Evolutionary conservation across 2,113 vertebrate species (phyloP).

Genomic region (Zosterops lateralis): DNA sequence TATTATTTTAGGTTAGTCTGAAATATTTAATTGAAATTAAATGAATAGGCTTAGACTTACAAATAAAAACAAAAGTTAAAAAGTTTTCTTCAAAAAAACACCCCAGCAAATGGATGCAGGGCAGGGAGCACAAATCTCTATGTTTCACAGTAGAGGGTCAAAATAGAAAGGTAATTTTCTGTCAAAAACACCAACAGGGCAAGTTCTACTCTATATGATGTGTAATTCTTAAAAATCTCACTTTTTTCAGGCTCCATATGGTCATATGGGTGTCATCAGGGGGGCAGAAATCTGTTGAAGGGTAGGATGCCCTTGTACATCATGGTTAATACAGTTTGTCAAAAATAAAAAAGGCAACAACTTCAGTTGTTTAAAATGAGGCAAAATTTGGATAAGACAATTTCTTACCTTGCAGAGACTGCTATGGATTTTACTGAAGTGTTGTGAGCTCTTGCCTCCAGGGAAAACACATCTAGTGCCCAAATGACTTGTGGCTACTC

Average conservation of each 20-base stretch:
- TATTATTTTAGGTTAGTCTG: background rate
- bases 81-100: background rate
- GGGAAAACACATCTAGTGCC: background rate
- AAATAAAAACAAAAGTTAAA: background rate
- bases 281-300: background rate
- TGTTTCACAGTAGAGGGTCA: background rate
- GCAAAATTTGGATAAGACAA: background rate
- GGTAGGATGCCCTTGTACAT: background rate
- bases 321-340: background rate
- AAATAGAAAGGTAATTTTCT: background rate
- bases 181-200: background rate
- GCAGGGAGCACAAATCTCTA: background rate
- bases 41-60: background rate
- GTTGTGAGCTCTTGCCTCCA: background rate
- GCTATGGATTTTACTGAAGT: accelerated
- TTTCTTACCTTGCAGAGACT: background rate
- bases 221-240: background rate
- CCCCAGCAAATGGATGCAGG: accelerated
- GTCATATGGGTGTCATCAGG: background rate
- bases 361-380: background rate
- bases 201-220: background rate
- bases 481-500: background rate
- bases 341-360: background rate
- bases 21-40: background rate
- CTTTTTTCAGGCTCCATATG: background rate